phyloP scores from a whole-genome alignment of 2,797 vertebrate species.

The Syngnathus acus region DNA sequence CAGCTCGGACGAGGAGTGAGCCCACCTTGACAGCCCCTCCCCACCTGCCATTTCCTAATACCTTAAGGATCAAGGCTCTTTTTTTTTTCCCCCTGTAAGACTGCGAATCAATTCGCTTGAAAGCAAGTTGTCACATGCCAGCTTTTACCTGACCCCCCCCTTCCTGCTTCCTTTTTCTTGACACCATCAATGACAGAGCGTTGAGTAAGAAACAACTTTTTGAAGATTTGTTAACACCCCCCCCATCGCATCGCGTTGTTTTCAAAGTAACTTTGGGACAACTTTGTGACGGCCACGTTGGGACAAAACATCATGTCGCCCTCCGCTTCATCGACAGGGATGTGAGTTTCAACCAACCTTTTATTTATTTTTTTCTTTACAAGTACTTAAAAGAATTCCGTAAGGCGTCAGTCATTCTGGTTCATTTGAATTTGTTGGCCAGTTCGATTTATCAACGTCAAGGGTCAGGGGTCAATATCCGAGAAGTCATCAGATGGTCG shows the following conservation, averaged over 20 bases:
- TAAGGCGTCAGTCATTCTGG: too few species aligned
- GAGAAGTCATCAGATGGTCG: too few species aligned
- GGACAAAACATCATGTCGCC: background rate
- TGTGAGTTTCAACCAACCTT: too few species aligned
- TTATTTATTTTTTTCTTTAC: too few species aligned
- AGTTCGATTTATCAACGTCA: too few species aligned
- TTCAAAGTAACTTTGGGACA: background rate
- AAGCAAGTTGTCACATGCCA: background rate
- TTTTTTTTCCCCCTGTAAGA: background rate
- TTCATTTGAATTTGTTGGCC: too few species aligned
- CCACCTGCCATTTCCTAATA: conserved; percentile 1
- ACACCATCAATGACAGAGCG: too few species aligned
- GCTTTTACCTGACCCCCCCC: background rate
- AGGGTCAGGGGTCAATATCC: background rate
- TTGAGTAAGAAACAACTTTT: background rate
- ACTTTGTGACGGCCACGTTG: background rate
- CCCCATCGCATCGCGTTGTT: background rate
- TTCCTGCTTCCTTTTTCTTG: too few species aligned
- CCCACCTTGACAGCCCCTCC: background rate
- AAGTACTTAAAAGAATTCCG: too few species aligned
- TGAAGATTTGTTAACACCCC: background rate
- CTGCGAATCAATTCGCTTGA: background rate
- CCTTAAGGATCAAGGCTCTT: background rate
- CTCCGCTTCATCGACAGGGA: too few species aligned
- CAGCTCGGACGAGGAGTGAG: conserved; percentile 75